Evolutionary conservation across 2,797 vertebrate genomes (phyloP).

Genomic region (Amniataba percoides): DNA sequence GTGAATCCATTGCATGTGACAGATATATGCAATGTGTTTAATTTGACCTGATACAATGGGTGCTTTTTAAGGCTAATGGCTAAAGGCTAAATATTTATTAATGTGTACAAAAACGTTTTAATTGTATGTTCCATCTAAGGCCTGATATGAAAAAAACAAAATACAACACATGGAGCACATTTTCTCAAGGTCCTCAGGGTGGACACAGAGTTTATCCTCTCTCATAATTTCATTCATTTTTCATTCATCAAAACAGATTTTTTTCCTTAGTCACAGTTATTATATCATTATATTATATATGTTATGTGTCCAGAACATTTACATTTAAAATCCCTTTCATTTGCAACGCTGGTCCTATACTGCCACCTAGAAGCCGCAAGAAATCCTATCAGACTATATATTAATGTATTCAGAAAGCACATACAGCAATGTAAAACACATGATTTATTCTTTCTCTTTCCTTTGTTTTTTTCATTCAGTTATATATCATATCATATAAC

Average conservation of each 20-base stretch:
- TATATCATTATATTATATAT: background rate
- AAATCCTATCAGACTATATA: background rate
- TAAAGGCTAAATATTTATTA: background rate
- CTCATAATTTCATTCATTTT: background rate
- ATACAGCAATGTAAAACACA: background rate
- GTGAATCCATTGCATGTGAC: background rate
- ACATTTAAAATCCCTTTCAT: background rate
- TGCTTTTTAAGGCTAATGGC: too few species aligned
- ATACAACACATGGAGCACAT: too few species aligned
- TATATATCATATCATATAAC: background rate
- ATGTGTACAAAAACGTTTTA: background rate
- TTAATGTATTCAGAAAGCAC: background rate
- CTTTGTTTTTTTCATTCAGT: background rate
- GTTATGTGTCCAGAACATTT: background rate
- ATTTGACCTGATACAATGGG: background rate
- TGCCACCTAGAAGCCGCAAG: constrained; percentile 9
- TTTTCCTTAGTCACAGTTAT: background rate
- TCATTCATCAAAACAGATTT: background rate
- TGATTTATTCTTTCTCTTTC: background rate
- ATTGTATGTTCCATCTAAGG: background rate
- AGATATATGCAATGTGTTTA: background rate
- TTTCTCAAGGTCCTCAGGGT: too few species aligned
- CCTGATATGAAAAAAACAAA: too few species aligned
- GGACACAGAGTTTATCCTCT: background rate
- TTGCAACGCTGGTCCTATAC: constrained; percentile 11